Base-by-base conservation (phyloP, 2,797 vertebrate genomes). In the Lophotriccus pileatus region DNA sequence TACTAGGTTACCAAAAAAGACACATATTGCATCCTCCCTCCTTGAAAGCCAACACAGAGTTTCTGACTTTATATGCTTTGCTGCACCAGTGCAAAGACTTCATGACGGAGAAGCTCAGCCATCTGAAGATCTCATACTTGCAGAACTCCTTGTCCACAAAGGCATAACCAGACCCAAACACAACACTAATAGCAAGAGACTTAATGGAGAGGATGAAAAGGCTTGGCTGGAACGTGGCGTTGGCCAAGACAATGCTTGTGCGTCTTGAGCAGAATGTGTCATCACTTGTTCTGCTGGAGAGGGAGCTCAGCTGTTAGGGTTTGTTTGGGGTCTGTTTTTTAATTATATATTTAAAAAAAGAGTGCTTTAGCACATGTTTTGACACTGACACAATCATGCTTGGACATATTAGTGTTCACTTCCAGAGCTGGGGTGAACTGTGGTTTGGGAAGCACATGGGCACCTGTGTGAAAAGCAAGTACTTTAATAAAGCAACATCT, bases 241-340 rank as follows among this genome's bases (percentile, higher is more conserved):
- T 92, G 73, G 91, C 76, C 76, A 86, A 93, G 76, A 91, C 87
- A 81, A 46, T 23, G 62, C 60, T 81, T 62, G 50, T 81, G 83
- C 1, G 3, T 76, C 90, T 86, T 43, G 14, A 91, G 68, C 85
- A 91, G 74, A 94, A 96, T 32, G 83, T 86, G 80, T 95, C 92
- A 94, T 94, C 94, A 95, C 94, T 96, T 94, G 76, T 86, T 88
- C 87, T 93, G 76, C 89, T 93, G 74, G 91, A 88, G 85, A 86
- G 44, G 56, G 52, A 94, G 87, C 83, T 67, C 73, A 70, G 90
- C 83, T 73, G 88, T 90, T 90, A 94, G 93, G 74, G 80, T 64
- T 95, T 95, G 81, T 88, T 72, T 94, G 87, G 84, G 84, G 69
- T 84, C 93, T 89, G 52, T 1, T 36, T 84, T 70, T 62, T 74